Evolutionary conservation across 1,140 invertebrate genomes (phyloP).

Genomic region (Drosophila kikkawai): DNA sequence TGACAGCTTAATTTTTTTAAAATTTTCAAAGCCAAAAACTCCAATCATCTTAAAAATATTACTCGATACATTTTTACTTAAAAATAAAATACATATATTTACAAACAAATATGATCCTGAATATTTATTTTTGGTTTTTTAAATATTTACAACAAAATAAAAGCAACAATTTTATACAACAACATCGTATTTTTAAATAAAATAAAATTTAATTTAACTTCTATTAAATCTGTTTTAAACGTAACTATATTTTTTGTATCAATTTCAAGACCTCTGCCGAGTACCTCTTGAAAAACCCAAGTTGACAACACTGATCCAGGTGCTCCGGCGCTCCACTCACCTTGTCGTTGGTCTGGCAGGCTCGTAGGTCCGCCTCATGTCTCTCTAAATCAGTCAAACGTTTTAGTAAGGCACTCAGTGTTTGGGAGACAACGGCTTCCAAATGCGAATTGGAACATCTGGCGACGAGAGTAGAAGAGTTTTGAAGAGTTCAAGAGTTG

Average conservation of each 20-base stretch:
- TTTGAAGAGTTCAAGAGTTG: background rate
- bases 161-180: background rate
- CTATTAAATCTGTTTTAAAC: too few relatives aligned
- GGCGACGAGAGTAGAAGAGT: background rate
- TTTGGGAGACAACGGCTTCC: slow-evolving; percentile 80
- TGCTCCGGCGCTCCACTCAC: slow-evolving; percentile 35
- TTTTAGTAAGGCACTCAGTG: slow-evolving; percentile 85
- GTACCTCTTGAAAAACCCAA: background rate
- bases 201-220: too few relatives aligned
- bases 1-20: background rate
- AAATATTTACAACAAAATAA: too few relatives aligned
- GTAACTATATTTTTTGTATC: too few relatives aligned
- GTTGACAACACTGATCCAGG: slow-evolving; percentile 11
- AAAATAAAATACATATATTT: too few relatives aligned
- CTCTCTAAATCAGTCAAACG: slow-evolving; percentile 85
- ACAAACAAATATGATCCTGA: too few relatives aligned
- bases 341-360: slow-evolving; percentile 80
- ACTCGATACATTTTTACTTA: too few relatives aligned
- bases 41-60: too few relatives aligned
- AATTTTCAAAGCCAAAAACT: too few relatives aligned
- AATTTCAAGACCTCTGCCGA: background rate
- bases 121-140: too few relatives aligned
- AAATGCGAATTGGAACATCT: slow-evolving; percentile 84
- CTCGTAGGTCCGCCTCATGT: slow-evolving; percentile 83
- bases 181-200: background rate